Conservation (phyloP, 2,113 vertebrate species). For the Nesoenas mayeri region DNA sequence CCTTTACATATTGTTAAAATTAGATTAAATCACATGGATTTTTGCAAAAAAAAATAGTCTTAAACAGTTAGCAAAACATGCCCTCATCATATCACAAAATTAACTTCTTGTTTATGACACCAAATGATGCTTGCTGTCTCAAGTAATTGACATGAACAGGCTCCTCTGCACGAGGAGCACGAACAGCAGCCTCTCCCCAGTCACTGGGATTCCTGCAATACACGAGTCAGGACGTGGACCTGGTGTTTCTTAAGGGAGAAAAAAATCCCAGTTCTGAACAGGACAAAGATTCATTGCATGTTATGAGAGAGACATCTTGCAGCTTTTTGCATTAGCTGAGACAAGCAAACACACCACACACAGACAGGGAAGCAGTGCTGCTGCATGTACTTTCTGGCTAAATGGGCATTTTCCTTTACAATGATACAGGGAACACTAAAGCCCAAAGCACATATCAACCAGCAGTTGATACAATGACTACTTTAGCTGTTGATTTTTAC, state of each 20-base stretch:
- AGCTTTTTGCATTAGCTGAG: background rate
- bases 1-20: background rate
- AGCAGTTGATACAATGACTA: background rate
- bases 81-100: background rate
- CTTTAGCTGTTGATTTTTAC: background rate
- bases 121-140: background rate
- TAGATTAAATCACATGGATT: background rate
- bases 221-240: background rate
- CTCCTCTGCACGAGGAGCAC: background rate
- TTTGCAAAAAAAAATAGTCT: background rate
- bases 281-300: background rate
- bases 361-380: background rate
- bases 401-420: background rate
- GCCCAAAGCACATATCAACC: background rate
- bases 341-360: rapidly evolving
- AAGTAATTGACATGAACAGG: background rate
- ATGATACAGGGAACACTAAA: background rate
- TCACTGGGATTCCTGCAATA: background rate
- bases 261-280: background rate
- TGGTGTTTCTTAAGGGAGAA: background rate
- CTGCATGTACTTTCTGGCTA: background rate
- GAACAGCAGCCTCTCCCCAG: background rate
- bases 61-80: background rate
- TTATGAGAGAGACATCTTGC: background rate
- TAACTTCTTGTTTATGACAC: background rate